Conservation (phyloP, 2,113 vertebrate species). For the Trogon surrucura region DNA sequence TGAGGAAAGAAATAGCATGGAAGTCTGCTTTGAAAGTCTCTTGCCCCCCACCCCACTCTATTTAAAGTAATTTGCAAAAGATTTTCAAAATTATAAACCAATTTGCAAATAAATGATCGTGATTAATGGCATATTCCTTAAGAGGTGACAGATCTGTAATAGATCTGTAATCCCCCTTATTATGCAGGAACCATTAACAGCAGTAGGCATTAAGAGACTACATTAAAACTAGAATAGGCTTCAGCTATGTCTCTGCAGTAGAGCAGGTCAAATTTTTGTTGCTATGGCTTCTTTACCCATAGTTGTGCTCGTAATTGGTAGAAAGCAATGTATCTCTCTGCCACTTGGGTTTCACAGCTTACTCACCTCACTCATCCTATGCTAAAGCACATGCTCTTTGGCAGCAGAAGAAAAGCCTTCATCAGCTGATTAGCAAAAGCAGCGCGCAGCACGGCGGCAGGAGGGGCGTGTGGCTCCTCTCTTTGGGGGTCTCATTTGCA, state of each 20-base stretch:
- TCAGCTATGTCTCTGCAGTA: not conserved
- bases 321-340: not conserved
- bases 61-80: conserved; percentile 54
- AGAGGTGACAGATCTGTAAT: conserved; percentile 38
- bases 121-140: conserved; percentile 57
- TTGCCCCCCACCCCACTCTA: conserved; percentile 7
- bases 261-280: conserved; percentile 46
- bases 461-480: fast-evolving
- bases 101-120: conserved; percentile 59
- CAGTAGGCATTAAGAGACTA: conserved; percentile 39
- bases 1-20: not conserved
- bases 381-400: not conserved
- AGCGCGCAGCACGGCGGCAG: fast-evolving
- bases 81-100: conserved; percentile 65
- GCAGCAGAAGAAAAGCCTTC: not conserved
- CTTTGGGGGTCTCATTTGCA: not conserved
- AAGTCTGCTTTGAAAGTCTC: not conserved
- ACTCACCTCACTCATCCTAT: not conserved
- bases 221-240: conserved; percentile 19
- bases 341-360: not conserved
- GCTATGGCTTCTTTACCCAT: conserved; percentile 35
- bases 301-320: not conserved
- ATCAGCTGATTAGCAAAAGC: not conserved
- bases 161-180: conserved; percentile 41
- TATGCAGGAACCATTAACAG: conserved; percentile 25